Percentiles rank a stretch among this genome's conserved stretches.
Evolutionary conservation across 1,140 invertebrate genomes (phyloP).

Genomic region (Drosophila pseudoananassae): DNA sequence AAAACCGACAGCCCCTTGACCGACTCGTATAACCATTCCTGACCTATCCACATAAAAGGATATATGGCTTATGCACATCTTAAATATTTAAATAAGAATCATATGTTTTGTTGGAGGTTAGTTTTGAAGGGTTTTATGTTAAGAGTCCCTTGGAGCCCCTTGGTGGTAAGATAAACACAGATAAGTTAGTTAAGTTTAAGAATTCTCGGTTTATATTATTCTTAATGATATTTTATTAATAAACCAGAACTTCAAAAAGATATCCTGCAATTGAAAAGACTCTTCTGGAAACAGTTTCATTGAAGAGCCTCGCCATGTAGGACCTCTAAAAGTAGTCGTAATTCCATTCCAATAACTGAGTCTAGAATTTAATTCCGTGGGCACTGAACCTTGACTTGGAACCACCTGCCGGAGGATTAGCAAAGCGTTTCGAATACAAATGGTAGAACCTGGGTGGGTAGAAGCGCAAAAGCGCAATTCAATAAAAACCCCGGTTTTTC

Average conservation of each 20-base stretch:
- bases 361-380: slow-evolving; percentile 56
- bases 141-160: not conserved
- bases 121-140: not conserved
- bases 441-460: slow-evolving; percentile 1
- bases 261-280: too few relatives aligned
- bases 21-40: slow-evolving; percentile 17
- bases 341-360: slow-evolving; percentile 44
- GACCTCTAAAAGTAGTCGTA: slow-evolving; percentile 14
- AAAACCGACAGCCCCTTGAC: slow-evolving; percentile 40
- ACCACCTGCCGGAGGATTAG: slow-evolving; percentile 14
- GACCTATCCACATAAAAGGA: slow-evolving; percentile 13
- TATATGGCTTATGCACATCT: slow-evolving; percentile 43
- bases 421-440: slow-evolving; percentile 22
- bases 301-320: too few relatives aligned
- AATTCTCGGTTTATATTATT: not conserved
- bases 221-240: not conserved
- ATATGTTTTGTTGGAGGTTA: slow-evolving; percentile 16
- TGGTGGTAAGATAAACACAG: not conserved
- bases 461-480: slow-evolving; percentile 40
- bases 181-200: not conserved
- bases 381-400: slow-evolving; percentile 40
- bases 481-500: slow-evolving; percentile 45
- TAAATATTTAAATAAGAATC: slow-evolving; percentile 32
- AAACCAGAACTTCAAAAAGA: not conserved
- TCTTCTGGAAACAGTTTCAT: too few relatives aligned